Conservation (phyloP, 2,888 invertebrate species). For the Microplitis manilae region DNA sequence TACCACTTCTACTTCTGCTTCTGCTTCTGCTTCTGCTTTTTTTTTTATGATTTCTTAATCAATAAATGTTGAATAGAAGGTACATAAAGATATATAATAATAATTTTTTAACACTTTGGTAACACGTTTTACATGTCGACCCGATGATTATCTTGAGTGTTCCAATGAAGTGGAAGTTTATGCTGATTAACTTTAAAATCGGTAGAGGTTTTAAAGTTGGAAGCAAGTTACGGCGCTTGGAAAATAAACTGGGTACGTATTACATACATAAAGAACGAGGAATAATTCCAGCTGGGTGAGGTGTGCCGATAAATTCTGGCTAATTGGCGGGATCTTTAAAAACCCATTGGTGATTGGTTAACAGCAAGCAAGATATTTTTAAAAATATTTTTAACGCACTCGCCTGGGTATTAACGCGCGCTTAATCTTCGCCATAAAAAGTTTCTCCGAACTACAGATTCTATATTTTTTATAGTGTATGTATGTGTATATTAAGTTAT, state of each 20-base stretch:
- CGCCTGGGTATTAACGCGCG: slow-evolving; percentile 25
- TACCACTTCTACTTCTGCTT: too few species aligned
- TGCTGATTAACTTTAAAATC: not conserved
- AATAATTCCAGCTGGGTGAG: slow-evolving; percentile 27
- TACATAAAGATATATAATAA: not conserved
- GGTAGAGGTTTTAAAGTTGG: not conserved
- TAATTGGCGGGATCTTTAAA: slow-evolving; percentile 48
- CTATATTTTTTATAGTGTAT: not conserved
- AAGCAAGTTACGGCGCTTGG: not conserved
- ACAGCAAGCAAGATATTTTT: not conserved
- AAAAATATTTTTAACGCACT: not conserved
- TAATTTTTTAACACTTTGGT: not conserved
- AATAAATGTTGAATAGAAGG: not conserved
- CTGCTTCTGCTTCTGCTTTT: too few species aligned
- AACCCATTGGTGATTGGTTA: slow-evolving; percentile 33
- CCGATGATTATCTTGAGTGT: not conserved
- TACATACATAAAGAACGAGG: slow-evolving; percentile 3
- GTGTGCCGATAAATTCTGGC: slow-evolving; percentile 48
- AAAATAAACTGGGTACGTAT: not conserved
- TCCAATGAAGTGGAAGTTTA: not conserved
- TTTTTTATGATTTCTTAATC: too few species aligned
- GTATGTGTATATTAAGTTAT: not conserved
- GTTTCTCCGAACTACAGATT: not conserved
- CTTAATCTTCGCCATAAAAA: slow-evolving; percentile 22
- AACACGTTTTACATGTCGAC: not conserved